Base-by-base conservation (phyloP, 2,797 vertebrate species). In the Cyprinodon diabolis region DNA sequence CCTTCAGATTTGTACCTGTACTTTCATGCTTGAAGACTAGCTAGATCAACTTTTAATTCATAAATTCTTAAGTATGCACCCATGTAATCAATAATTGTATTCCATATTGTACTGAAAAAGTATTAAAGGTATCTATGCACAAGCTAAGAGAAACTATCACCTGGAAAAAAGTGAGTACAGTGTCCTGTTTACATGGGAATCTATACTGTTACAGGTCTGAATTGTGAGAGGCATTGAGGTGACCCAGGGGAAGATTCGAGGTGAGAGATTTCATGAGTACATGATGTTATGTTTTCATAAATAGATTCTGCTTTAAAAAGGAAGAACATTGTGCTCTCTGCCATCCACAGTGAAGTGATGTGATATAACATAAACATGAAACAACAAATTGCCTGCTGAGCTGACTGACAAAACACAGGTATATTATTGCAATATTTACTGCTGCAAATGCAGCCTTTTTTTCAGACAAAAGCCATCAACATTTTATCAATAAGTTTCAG, bases 131-230 rank as follows among this genome's bases (percentile, higher is more conserved):
- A 92, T 87, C 79, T 87, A 93, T 84, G 84, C 30, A 75, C 1
- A 72, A 87, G 87, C 93, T 91, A 90, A 86, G 82, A 63, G 56
- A 76, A 85, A 80, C 72, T 69, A 74, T 85, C 79, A 82, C 51
- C 52, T 69, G 58, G 88, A 81, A 87, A 80, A 43, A 65, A 83
- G 84, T 71, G 68, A 66, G 55, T 80, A 75, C 85, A 67, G 83
- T 66, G 30, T 81, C 80, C 82, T 90, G 88, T 92, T 91, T 91
- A 83, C 88, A 85, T 65, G 73, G 10, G 70, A 87, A 92, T 93
- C 92, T 54, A 93, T 93, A 84, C 66, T 1, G 14, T 77, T 87
- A 82, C 77, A 83, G 79, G 74, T 84, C 75, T 88, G 86, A 91
- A 88, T 75, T 43, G 87, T 77, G 81, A 85, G 83, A 84, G 83